Evolutionary conservation across 1,140 invertebrate genomes (phyloP), one percentile per base, ranked within the genome.

Genomic region (Drosophila leontia): DNA sequence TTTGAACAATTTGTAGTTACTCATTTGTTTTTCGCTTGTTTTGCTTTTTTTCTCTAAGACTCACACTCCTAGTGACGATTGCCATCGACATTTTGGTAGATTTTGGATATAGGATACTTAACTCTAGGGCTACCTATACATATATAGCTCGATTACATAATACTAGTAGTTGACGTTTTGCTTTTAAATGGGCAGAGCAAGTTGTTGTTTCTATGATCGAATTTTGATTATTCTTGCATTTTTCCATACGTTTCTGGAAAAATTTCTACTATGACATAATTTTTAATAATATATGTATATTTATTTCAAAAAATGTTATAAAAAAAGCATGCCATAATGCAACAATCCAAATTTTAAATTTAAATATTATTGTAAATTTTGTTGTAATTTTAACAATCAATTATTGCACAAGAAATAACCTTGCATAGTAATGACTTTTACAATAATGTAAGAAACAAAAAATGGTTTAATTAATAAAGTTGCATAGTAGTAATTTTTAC

Each of bases 81-180:
- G 61, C 60, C 62, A 74, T 61, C 37, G 34, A 48, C 63, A 68
- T 56, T 56, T 59, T 50, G 39, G 48, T 51, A 56, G 67, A 44
- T 37, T 37, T n/a, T 48, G 32, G 29, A 58, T 78, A 50, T 45
- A 57, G 37, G 19, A 44, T 63, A 47, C 83, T 80, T 87, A 86
- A 19, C 53, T 42, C 71, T 88, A 88, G 47, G 62, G 56, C 62
- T 76, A 56, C 26, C 68, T 87, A 82, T 87, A 87, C 78, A 78
- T 68, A 84, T 70, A 87, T 78, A 88, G 77, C 72, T 88, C 77
- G 57, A 75, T 80, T 81, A 84, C 68, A 84, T 87, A 88, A 88
- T 88, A 88, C 85, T 88, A 86, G 57, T 61, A 80, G 80, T 88
- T 74, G 79, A 70, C 63, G 53, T 74, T 26, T 75, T 65, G 59